These are phyloP conservation scores for Pomphorhynchus laevis DNA, from an alignment of 1,140 invertebrate genomes.

Conservation along the genomic window DNA sequence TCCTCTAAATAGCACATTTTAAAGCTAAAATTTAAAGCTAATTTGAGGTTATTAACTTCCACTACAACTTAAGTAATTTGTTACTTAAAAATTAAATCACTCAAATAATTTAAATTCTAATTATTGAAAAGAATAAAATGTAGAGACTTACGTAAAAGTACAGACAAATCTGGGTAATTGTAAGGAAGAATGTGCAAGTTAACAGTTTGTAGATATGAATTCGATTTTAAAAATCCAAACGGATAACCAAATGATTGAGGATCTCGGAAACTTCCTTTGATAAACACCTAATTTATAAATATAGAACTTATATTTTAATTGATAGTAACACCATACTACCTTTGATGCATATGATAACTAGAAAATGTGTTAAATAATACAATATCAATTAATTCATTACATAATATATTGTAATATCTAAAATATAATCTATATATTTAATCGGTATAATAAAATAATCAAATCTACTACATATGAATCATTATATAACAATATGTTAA, in stretches of 20 bases:
- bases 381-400: too few species aligned
- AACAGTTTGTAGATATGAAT: slow-evolving; percentile 57
- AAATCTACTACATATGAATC: too few species aligned
- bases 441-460: too few species aligned
- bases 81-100: not conserved
- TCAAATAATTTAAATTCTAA: slow-evolving; percentile 47
- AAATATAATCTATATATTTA: too few species aligned
- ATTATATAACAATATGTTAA: too few species aligned
- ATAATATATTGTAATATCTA: too few species aligned
- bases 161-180: slow-evolving; percentile 72
- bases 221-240: slow-evolving; percentile 88
- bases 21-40: slow-evolving; percentile 10
- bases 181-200: slow-evolving; percentile 91
- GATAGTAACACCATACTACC: too few species aligned
- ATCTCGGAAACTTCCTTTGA: slow-evolving; percentile 33
- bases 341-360: too few species aligned
- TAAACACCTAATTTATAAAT: slow-evolving; percentile 35
- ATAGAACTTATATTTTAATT: slow-evolving; percentile 7
- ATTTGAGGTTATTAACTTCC: too few species aligned
- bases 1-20: slow-evolving; percentile 55
- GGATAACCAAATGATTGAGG: slow-evolving; percentile 49
- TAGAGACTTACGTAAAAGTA: slow-evolving; percentile 28
- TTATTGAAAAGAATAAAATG: slow-evolving; percentile 24
- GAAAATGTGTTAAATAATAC: too few species aligned
- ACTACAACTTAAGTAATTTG: too few species aligned